phyloP scores from a whole-genome alignment of 2,797 vertebrate genomes.

The Smutsia gigantea region DNA sequence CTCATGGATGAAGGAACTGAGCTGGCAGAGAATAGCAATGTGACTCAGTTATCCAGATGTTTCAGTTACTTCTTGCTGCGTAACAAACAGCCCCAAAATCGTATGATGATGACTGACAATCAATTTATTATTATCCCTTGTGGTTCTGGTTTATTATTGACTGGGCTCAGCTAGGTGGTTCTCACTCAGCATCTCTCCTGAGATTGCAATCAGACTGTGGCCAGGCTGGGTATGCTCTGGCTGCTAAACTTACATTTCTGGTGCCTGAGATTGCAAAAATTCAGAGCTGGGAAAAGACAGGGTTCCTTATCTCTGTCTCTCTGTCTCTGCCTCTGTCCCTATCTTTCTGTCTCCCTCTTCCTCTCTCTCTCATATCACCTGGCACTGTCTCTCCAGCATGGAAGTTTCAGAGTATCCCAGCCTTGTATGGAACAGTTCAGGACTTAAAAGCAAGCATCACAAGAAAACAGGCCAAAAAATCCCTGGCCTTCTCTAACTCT shows the following conservation, averaged over 20 bases:
- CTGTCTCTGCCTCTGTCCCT: not conserved
- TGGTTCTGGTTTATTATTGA: too few relatives aligned
- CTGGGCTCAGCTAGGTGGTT: not conserved
- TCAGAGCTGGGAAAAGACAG: not conserved
- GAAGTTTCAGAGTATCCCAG: not conserved
- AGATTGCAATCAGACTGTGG: not conserved
- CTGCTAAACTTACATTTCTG: not conserved
- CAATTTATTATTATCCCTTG: not conserved
- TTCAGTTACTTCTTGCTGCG: not conserved
- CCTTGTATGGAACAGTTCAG: not conserved
- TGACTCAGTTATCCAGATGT: not conserved
- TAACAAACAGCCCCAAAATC: not conserved
- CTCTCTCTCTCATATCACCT: not conserved
- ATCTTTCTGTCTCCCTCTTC: too few relatives aligned
- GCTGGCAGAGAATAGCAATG: not conserved
- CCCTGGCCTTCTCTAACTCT: not conserved
- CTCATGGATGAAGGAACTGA: not conserved
- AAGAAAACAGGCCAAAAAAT: not conserved
- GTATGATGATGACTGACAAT: not conserved
- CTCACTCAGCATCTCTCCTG: not conserved
- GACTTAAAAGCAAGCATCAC: not conserved
- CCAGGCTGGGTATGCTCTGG: not conserved
- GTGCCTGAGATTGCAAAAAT: not conserved
- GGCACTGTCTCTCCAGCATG: not conserved
- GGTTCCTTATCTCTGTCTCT: not conserved